phyloP scores from a whole-genome alignment of 2,888 invertebrate species.

The Galeopsomyia nigrocyanea region DNA sequence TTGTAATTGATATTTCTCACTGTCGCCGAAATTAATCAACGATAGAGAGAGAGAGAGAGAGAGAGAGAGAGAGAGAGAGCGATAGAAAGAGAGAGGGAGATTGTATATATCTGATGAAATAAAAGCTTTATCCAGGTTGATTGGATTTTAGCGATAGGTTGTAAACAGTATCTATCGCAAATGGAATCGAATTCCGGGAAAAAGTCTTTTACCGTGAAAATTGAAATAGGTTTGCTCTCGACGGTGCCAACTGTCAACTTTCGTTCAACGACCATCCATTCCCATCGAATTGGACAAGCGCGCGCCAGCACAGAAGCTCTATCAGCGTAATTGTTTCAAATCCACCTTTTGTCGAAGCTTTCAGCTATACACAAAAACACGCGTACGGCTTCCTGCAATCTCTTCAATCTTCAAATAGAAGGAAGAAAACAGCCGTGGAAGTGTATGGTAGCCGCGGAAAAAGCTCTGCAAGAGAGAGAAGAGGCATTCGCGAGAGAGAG shows the following conservation, averaged over 20 bases:
- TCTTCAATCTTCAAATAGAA: not conserved
- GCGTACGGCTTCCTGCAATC: conserved; percentile 13
- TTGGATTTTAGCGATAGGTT: too few species aligned
- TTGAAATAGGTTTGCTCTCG: conserved; percentile 23
- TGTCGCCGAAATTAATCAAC: too few species aligned
- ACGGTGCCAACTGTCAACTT: not conserved
- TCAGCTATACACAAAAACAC: not conserved
- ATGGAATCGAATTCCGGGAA: conserved; percentile 1
- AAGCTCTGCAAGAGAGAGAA: conserved; percentile 1
- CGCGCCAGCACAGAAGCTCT: not conserved
- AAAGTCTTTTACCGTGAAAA: conserved; percentile 11
- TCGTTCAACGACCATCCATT: not conserved
- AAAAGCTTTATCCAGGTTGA: too few species aligned
- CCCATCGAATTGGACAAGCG: not conserved
- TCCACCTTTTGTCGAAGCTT: too few species aligned
- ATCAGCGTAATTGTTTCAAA: not conserved
- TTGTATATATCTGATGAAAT: too few species aligned
- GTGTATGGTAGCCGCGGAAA: conserved; percentile 1
- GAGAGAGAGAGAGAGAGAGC: not conserved
- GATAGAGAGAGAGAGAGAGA: too few species aligned
- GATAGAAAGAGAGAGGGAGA: too few species aligned
- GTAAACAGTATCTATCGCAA: not conserved
- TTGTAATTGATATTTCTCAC: too few species aligned
- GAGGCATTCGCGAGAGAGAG: not conserved
- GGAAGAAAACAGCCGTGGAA: conserved; percentile 5